Percentiles rank a stretch among this genome's conserved stretches.
phyloP scores from a whole-genome alignment of 2,888 invertebrate species.

The Panorpa germanica region DNA sequence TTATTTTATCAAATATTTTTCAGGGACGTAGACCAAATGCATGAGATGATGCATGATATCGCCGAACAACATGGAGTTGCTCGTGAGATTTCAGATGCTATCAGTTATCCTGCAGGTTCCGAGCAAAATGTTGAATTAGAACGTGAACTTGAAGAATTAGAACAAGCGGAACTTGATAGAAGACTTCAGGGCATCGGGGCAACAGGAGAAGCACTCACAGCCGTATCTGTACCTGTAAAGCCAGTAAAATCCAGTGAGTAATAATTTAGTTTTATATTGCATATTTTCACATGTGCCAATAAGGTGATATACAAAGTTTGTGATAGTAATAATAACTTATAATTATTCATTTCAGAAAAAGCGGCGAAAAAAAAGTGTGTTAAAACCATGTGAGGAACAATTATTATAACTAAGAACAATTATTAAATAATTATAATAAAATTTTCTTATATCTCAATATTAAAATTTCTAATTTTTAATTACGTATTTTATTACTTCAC shows the following conservation, averaged over 20 bases:
- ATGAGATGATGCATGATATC: conserved; percentile 99
- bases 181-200: conserved; percentile 65
- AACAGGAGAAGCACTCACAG: conserved; percentile 48
- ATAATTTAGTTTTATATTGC: too few species aligned
- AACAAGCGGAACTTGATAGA: conserved; percentile 80
- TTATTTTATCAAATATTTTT: conserved; percentile 13
- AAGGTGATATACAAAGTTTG: too few species aligned
- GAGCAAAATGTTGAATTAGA: conserved; percentile 76
- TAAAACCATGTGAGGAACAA: too few species aligned
- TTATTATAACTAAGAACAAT: too few species aligned
- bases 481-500: too few species aligned
- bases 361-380: too few species aligned
- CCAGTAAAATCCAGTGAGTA: background rate
- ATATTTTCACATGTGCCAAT: too few species aligned
- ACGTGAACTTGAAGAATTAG: conserved; percentile 69
- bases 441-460: too few species aligned
- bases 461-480: too few species aligned
- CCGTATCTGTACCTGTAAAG: conserved; percentile 38
- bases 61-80: conserved; percentile 98
- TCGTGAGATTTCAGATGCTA: conserved; percentile 94
- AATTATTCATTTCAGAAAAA: too few species aligned
- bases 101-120: conserved; percentile 92
- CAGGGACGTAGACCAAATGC: conserved; percentile 95
- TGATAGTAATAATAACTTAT: too few species aligned
- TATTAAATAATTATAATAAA: too few species aligned